Evolutionary conservation across 1,140 invertebrate genomes (phyloP).

Genomic region (Drosophila nigrodunni): DNA sequence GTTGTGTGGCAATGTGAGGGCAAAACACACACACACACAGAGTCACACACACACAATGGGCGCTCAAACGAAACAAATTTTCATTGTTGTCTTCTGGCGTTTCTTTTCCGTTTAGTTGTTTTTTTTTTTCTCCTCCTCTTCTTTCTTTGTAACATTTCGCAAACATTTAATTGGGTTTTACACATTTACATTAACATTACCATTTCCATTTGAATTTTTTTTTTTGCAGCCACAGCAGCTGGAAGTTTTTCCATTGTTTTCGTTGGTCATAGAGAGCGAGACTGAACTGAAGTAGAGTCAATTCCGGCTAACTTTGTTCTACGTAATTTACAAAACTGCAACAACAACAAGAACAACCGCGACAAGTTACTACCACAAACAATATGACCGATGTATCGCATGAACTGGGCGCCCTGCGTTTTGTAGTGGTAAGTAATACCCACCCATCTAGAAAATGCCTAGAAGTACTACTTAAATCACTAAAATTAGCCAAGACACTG

Average conservation of each 20-base stretch:
- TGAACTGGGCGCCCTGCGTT: constrained; percentile 78
- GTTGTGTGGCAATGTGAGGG: constrained; percentile 55
- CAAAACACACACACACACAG: constrained; percentile 10
- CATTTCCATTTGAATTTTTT: constrained; percentile 4
- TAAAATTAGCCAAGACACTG: constrained; percentile 13
- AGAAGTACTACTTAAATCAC: not conserved
- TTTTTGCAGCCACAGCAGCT: constrained; percentile 11
- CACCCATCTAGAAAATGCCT: not conserved
- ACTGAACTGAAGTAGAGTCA: constrained; percentile 17
- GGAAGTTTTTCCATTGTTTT: constrained; percentile 1
- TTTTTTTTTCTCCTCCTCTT: constrained; percentile 18
- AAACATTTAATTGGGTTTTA: constrained; percentile 47
- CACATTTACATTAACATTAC: constrained; percentile 36
- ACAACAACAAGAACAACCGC: constrained; percentile 14
- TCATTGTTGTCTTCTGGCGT: constrained; percentile 44
- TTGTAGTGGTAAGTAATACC: constrained; percentile 70
- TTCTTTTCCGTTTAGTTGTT: constrained; percentile 50
- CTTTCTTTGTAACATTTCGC: constrained; percentile 40
- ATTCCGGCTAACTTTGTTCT: constrained; percentile 23
- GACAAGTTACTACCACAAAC: constrained; percentile 27
- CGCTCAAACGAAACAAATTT: constrained; percentile 57
- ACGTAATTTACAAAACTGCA: constrained; percentile 53
- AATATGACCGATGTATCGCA: constrained; percentile 82
- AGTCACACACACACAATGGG: constrained; percentile 24
- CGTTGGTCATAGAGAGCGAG: constrained; percentile 25